Percentiles rank a stretch among this genome's conserved stretches.
These are phyloP conservation scores for Austrofundulus limnaeus DNA, from an alignment of 2,113 vertebrate species.

Conservation along the genomic window DNA sequence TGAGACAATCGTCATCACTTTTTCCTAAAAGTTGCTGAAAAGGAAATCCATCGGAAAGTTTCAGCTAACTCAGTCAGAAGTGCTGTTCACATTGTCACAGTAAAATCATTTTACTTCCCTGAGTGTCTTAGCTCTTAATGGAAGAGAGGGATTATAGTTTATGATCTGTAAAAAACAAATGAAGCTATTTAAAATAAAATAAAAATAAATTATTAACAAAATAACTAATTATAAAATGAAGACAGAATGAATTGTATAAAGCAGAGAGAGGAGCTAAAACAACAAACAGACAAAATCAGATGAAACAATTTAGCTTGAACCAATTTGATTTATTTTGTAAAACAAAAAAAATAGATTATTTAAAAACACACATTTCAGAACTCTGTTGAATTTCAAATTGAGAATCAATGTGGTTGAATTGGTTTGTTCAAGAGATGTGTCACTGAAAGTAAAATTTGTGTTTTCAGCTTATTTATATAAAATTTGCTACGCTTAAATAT, in stretches of 20 bases:
- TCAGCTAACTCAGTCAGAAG: not conserved
- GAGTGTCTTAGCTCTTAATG: constrained; percentile 25
- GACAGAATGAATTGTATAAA: not conserved
- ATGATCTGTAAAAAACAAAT: constrained; percentile 19
- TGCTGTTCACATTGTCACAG: no score
- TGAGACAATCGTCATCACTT: not conserved
- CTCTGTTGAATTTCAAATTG: not conserved
- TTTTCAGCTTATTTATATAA: not conserved
- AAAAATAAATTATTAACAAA: no score
- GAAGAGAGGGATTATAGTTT: constrained; percentile 18
- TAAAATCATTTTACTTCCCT: constrained; percentile 4
- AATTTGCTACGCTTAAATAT: no score
- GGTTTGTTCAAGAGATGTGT: not conserved
- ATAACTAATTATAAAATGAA: not conserved
- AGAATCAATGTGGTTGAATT: not conserved
- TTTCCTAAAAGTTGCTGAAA: not conserved
- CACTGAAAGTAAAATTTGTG: not conserved
- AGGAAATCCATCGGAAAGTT: constrained; percentile 12
- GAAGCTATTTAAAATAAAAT: constrained; percentile 13
- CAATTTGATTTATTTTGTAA: not conserved
- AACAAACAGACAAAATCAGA: not conserved
- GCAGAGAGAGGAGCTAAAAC: not conserved
- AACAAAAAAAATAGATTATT: not conserved
- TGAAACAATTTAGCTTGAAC: constrained; percentile 1
- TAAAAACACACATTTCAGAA: not conserved